Percentiles rank a stretch among this genome's conserved stretches.
phyloP scores from a whole-genome alignment of 2,888 invertebrate species.

The Phaedon cochleariae region DNA sequence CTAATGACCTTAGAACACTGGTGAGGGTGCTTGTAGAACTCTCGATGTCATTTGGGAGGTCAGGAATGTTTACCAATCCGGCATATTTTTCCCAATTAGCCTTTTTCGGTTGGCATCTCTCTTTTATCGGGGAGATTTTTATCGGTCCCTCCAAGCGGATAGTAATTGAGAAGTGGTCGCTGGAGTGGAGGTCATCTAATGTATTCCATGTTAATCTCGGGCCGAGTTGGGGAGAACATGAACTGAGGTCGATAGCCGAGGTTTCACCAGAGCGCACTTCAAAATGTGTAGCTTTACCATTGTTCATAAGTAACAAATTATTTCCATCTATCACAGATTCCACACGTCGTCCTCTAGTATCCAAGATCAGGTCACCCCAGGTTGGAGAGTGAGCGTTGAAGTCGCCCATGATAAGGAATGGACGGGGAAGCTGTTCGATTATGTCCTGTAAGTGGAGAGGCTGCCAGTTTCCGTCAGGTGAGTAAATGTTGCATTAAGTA shows the following conservation, averaged over 20 bases:
- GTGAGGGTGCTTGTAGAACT: not conserved
- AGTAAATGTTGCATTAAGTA: too few relatives aligned
- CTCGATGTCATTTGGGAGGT: conserved; percentile 5
- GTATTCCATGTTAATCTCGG: not conserved
- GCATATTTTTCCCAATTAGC: not conserved
- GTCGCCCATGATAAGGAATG: not conserved
- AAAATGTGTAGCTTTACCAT: not conserved
- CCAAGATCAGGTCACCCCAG: too few relatives aligned
- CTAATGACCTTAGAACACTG: not conserved
- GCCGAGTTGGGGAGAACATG: not conserved
- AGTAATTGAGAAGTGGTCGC: not conserved
- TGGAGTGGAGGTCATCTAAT: conserved; percentile 1
- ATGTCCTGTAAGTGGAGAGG: too few relatives aligned
- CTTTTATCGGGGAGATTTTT: not conserved
- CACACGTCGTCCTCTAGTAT: too few relatives aligned
- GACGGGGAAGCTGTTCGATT: too few relatives aligned
- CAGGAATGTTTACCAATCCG: not conserved
- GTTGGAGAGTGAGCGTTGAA: too few relatives aligned
- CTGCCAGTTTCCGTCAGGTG: too few relatives aligned
- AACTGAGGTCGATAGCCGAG: not conserved
- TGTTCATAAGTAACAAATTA: not conserved
- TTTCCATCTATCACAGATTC: not conserved
- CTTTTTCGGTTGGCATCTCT: not conserved
- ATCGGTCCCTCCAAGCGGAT: not conserved
- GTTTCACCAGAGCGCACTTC: not conserved